Evolutionary conservation across 2,888 invertebrate species (phyloP).

Genomic region (Sthenelais limicola): DNA sequence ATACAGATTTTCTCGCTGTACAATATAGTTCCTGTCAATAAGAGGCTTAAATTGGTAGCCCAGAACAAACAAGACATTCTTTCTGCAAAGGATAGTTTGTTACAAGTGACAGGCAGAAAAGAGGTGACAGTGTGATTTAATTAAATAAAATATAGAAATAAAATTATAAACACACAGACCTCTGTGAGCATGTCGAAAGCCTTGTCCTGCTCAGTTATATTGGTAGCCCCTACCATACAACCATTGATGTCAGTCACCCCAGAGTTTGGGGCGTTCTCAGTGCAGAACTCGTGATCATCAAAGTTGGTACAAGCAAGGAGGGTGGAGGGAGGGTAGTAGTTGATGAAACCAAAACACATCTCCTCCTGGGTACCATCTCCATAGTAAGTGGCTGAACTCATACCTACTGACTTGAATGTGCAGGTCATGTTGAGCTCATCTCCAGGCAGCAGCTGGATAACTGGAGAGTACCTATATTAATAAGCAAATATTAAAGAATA

Average conservation of each 20-base stretch:
- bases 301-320: not conserved
- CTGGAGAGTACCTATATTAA: slow-evolving; percentile 37
- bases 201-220: too few species aligned
- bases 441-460: slow-evolving; percentile 49
- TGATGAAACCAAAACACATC: slow-evolving; percentile 45
- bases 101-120: too few species aligned
- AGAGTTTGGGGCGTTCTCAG: not conserved
- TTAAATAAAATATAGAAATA: too few species aligned
- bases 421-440: slow-evolving; percentile 52
- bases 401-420: slow-evolving; percentile 43
- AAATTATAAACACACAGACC: too few species aligned
- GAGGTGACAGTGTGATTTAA: too few species aligned
- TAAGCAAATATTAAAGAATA: too few species aligned
- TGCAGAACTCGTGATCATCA: not conserved
- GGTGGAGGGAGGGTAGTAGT: slow-evolving; percentile 27
- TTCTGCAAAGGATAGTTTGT: too few species aligned
- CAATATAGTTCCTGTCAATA: too few species aligned
- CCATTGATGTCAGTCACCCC: not conserved
- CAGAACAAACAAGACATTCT: too few species aligned
- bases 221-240: not conserved
- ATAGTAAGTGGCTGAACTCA: slow-evolving; percentile 30
- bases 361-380: slow-evolving; percentile 48
- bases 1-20: too few species aligned
- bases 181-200: not conserved
- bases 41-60: too few species aligned